These are phyloP conservation scores for Phalloptychus januarius DNA, from an alignment of 2,797 vertebrate species.

Conservation along the genomic window DNA sequence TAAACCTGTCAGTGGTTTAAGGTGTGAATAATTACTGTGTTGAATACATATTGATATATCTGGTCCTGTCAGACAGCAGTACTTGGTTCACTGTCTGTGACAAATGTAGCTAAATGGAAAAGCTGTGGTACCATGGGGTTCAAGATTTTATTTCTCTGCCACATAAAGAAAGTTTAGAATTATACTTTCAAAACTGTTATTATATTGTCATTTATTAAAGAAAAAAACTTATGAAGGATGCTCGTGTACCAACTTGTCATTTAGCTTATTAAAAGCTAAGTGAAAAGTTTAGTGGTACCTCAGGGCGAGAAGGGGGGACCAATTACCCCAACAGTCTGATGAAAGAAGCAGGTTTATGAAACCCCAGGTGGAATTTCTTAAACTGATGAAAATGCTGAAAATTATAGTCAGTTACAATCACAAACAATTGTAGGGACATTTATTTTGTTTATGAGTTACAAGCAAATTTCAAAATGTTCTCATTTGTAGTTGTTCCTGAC, in stretches of 20 bases:
- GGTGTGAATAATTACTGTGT: background rate
- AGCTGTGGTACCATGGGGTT: constrained; percentile 27
- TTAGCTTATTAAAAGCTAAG: no score
- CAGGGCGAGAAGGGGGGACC: no score
- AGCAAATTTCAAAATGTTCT: no score
- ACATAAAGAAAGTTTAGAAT: constrained; percentile 40
- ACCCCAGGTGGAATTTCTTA: no score
- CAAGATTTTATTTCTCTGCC: constrained; percentile 36
- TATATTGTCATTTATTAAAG: constrained; percentile 41
- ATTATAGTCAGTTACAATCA: no score
- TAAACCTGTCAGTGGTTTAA: background rate
- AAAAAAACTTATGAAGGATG: constrained; percentile 4
- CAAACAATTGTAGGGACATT: no score
- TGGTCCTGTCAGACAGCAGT: constrained; percentile 11
- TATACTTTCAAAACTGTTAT: constrained; percentile 29
- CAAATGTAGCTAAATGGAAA: constrained; percentile 42
- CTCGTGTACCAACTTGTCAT: constrained; percentile 10
- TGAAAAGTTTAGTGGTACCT: no score
- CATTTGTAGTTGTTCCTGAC: no score
- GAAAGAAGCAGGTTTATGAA: no score
- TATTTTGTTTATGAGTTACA: no score
- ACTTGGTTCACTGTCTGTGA: constrained; percentile 26
- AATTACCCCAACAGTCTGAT: no score
- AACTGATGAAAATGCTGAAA: no score
- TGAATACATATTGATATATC: background rate